Evolutionary conservation across 2,113 vertebrate species (phyloP), one percentile per base, ranked within the genome.

Genomic region (Osmerus eperlanus): DNA sequence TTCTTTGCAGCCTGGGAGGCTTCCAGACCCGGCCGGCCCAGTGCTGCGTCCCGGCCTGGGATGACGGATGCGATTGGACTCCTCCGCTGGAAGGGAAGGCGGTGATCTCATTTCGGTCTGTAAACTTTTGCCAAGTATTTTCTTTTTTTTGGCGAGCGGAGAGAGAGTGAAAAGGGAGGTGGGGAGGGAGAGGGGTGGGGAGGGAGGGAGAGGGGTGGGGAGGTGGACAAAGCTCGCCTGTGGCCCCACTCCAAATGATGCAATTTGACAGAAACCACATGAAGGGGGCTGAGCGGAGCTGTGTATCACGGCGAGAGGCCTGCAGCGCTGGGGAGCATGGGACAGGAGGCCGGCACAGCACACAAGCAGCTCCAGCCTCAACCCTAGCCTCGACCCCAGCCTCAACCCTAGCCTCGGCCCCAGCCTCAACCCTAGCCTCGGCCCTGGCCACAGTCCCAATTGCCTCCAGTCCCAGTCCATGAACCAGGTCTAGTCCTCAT

Each of bases 21-120:
- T 4, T n/a, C 51, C 52, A 56, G 71, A 66, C 65, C 52, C 32
- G 55, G 70, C 53, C 65, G 64, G 74, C 55, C 71, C 25, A 63
- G 68, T 62, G 72, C 65, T 69, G 56, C 78, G 72, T 74, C 74
- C 72, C 62, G 71, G 76, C 68, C 72, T 61, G 25, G 60, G 23
- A 67, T 82, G 83, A 81, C 74, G 74, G 75, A 83, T 83, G 78
- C 47, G 55, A 78, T 76, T 67, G 63, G 74, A 78, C 77, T 79
- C 78, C 76, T 84, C 70, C 80, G 64, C 72, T 68, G 75, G 61
- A 81, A 54, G 59, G 65, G 72, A 81, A 78, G 68, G 77, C 78
- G 75, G 65, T 87, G 84, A 85, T 87, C 83, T 84, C 82, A 83
- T 83, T 85, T 80, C 72, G 68, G 65, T 86, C 85, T 87, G 77